Conservation (phyloP, 2,888 invertebrate genomes). For the Lymantria dispar region DNA sequence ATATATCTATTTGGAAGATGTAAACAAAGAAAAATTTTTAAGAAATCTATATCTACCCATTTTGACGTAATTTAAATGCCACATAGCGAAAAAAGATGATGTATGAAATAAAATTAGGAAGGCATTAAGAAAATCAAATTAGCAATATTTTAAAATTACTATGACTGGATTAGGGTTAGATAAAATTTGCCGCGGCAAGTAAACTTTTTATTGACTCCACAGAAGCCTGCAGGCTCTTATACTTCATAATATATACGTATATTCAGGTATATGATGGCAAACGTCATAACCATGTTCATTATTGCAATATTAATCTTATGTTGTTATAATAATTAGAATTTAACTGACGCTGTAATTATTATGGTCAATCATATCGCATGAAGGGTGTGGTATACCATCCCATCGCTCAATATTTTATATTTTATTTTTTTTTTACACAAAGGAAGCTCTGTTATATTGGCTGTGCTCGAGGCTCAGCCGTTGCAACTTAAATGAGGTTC, state of each 20-base stretch:
- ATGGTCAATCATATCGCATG: slow-evolving; percentile 59
- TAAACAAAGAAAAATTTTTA: too few relatives aligned
- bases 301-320: not conserved
- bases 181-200: too few relatives aligned
- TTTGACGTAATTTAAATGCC: too few relatives aligned
- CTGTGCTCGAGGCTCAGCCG: slow-evolving; percentile 58
- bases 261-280: slow-evolving; percentile 10
- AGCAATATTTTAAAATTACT: too few relatives aligned
- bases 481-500: slow-evolving; percentile 73
- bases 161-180: too few relatives aligned
- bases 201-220: too few relatives aligned
- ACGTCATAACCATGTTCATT: slow-evolving; percentile 10
- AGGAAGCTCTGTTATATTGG: slow-evolving; percentile 66
- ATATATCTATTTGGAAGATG: too few relatives aligned
- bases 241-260: slow-evolving; percentile 2
- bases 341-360: slow-evolving; percentile 73
- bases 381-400: slow-evolving; percentile 68
- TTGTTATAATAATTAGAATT: not conserved
- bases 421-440: slow-evolving; percentile 73
- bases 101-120: too few relatives aligned
- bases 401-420: slow-evolving; percentile 75
- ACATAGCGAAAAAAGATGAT: too few relatives aligned
- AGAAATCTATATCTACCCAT: too few relatives aligned
- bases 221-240: too few relatives aligned
- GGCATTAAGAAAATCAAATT: too few relatives aligned